Base-by-base conservation (phyloP, 2,888 invertebrate species). In the Dysmachus trigonus region DNA sequence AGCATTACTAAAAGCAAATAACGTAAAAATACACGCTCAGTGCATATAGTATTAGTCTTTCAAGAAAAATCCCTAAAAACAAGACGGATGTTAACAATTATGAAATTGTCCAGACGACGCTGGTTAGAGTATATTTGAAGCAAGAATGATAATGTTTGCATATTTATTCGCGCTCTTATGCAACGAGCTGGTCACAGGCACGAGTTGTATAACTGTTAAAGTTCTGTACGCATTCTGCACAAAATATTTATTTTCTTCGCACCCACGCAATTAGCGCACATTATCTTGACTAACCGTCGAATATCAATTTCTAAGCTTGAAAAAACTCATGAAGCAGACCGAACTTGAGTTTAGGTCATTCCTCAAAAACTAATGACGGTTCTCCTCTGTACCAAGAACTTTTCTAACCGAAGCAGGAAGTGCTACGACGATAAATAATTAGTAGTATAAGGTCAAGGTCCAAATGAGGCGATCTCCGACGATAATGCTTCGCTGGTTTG, bases 371-470 rank as follows among this genome's bases (percentile, higher is more conserved):
- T 2, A 41, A 41, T 41, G 41, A 10, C 1, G 15, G 41, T 2
- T 10, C 41, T 41, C 6, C 8, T 5, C 33, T 41, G 15, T 10
- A 41, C 10, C 41, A 10, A 41, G 41, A 41, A 41, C 41, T 41
- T 41, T 10, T 8, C 41, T 10, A 41, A 41, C 41, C 8, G 41
- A 10, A 33, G 41, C n/a, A 41, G 41, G 41, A 41, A 41, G 10
- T 41, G 41, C 41, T 10, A 62, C n/a, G 10, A 62, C 62, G 74
- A 74, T 18, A n/a, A 74, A 35, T 41, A 41, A 8, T 10, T n/a
- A n/a, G n/a, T 8, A 41, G 41, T 4, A 8, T 35, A 74, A 74
- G 74, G 74, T 74, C 74, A 74, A 74, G 74, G 74, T 74, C 74
- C n/a, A 74, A 74, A 74, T 73, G 30, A 74, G 74, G 6, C 73